These are phyloP conservation scores for Drosophila paulistorum DNA, from an alignment of 1,140 invertebrate species.

Conservation along the genomic window DNA sequence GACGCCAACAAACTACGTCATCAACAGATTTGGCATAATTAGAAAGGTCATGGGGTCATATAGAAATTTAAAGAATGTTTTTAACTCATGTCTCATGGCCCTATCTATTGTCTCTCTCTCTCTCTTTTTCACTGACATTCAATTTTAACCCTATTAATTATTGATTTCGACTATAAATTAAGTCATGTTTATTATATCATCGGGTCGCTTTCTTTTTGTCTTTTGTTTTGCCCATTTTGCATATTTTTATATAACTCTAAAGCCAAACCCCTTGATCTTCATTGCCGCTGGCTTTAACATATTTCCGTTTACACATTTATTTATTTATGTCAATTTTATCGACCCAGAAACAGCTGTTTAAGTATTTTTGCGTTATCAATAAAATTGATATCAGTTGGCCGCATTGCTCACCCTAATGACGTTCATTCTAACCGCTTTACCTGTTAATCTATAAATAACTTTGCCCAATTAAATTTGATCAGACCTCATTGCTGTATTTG, in stretches of 20 bases:
- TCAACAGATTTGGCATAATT: too few species aligned
- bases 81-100: neutral
- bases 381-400: conserved; percentile 1
- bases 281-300: neutral
- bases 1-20: too few species aligned
- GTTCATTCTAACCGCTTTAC: conserved; percentile 11
- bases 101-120: neutral
- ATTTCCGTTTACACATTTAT: neutral
- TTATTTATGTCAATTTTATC: conserved; percentile 23
- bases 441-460: conserved; percentile 6
- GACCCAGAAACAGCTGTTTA: conserved; percentile 53
- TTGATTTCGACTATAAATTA: conserved; percentile 57
- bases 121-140: conserved; percentile 33
- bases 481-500: neutral
- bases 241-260: conserved; percentile 63
- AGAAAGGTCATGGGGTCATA: too few species aligned
- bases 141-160: conserved; percentile 55
- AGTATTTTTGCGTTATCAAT: conserved; percentile 26
- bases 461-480: neutral
- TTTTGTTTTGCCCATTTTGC: conserved; percentile 41
- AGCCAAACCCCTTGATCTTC: neutral
- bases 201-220: conserved; percentile 63
- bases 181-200: conserved; percentile 70
- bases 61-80: neutral
- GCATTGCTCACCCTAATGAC: conserved; percentile 29